Base-by-base conservation (phyloP, 1,140 invertebrate species). In the Leptonema lineaticorne region DNA sequence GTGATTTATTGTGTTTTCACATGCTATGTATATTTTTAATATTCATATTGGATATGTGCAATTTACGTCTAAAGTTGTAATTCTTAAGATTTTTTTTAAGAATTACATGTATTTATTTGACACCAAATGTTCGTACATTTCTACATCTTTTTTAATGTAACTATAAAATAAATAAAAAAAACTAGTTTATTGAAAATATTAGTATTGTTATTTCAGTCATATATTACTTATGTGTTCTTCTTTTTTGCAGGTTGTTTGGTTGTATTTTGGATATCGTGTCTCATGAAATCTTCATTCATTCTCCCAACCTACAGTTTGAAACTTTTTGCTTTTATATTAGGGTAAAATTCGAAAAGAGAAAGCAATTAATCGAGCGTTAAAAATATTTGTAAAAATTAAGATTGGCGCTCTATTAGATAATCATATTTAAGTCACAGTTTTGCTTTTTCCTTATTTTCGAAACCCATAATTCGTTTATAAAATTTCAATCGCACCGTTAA, bases 211-310 rank as follows among this genome's bases (percentile, higher is more conserved):
- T 71, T 71, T 58, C 69, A 66, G 27, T 67, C 14, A 66, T 63
- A n/a, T 72, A 67, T 72, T 69, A 72, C 67, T 72, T 37, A 72
- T 63, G 45, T 68, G 20, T 71, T 66, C 70, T 69, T 72, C 27
- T 67, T 45, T 62, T 72, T 72, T 72, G 28, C 67, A 69, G 70
- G 67, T 22, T 58, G 69, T 45, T 65, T 64, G 22, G 62, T 68
- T 71, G 45, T 72, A 66, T 28, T 62, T 58, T 37, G 63, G 70
- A 65, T 63, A 62, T 45, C 33, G 45, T 37, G 46, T 48, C 63
- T 59, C 65, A 28, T 45, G 65, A 70, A 63, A 37, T 62, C 58
- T 69, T 64, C 41, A 59, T 56, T 48, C 53, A 69, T 70, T 60
- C 26, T 57, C 37, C 37, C 62, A 59, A 64, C 16, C 33, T 18